Base-by-base conservation (phyloP, 2,797 vertebrate species). In the Sciurus vulgaris region DNA sequence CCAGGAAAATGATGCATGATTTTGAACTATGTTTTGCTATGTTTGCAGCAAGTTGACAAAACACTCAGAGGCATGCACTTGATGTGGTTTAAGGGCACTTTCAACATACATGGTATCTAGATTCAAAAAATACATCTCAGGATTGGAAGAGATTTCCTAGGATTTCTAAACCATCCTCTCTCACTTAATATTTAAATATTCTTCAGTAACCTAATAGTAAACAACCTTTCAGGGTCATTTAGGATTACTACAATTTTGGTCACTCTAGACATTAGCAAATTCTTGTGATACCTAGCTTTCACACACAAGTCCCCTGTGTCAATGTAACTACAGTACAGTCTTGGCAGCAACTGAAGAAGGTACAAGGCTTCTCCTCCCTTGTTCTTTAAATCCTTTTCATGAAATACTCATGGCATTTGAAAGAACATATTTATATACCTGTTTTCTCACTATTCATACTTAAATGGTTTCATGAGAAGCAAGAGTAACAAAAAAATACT, bases 221-320 rank as follows among this genome's bases (percentile, higher is more conserved):
- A 51, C 54, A 65, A 83, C n/a, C 20, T 59, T 79, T 89, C 89
- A 82, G 49, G 93, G 72, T 69, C 20, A 54, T 54, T 86, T 96
- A 56, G 54, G 7, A 56, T 26, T 24, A 61, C 59, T 61, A 26
- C 9, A 61, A 30, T 63, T 63, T 63, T 30, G 5, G 20, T 59
- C n/a, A 28, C 30, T 92, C 15, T 56, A 69, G 14, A 92, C 54
- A 93, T 56, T 61, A 96, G 44, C 96, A 83, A 92, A 91, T 86
- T 93, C 76, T 77, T 65, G 51, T 38, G 26, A 96, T 54, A 49
- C 15, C 26, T 14, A 72, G 51, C 65, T 92, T 94, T 93, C 24
- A 79, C 22, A 14, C 76, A 61, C 7, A 82, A 56, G 69, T 59
- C 44, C 67, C 35, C 35, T 17, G 30, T 17, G 24, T 95, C 61